Evolutionary conservation across 2,888 invertebrate species (phyloP).

Genomic region (Meliscaeva auricollis): DNA sequence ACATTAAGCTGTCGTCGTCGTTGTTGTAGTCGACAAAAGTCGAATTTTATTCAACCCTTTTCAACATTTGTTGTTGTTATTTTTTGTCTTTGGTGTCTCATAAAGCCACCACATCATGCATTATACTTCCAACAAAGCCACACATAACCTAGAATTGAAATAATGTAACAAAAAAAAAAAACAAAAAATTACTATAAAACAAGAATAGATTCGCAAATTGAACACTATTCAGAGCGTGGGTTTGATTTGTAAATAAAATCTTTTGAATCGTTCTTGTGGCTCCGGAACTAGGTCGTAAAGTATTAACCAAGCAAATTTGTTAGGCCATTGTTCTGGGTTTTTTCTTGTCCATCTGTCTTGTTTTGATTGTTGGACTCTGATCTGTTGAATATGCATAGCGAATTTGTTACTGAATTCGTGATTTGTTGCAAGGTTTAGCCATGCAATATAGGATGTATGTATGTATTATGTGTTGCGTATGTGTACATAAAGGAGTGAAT

Average conservation of each 20-base stretch:
- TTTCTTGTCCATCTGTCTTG: slow-evolving; percentile 68
- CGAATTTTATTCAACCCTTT: slow-evolving; percentile 25
- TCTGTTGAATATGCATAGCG: slow-evolving; percentile 44
- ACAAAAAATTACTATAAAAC: slow-evolving; percentile 1
- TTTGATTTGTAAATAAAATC: slow-evolving; percentile 39
- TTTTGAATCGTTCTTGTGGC: slow-evolving; percentile 46
- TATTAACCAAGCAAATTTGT: slow-evolving; percentile 60
- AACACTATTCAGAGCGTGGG: slow-evolving; percentile 61
- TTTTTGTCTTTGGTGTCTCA: background rate
- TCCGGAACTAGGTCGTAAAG: slow-evolving; percentile 66
- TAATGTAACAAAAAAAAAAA: background rate
- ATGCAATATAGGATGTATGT: background rate
- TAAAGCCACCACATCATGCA: slow-evolving; percentile 4
- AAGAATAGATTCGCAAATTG: slow-evolving; percentile 49
- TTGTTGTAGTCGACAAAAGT: background rate
- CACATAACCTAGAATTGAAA: slow-evolving; percentile 3
- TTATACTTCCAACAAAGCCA: slow-evolving; percentile 9
- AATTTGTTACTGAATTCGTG: slow-evolving; percentile 59
- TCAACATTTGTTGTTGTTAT: background rate
- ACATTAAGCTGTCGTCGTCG: slow-evolving; percentile 23
- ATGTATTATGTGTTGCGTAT: background rate
- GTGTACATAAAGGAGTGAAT: background rate
- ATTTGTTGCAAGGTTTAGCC: slow-evolving; percentile 44
- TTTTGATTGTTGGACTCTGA: slow-evolving; percentile 49
- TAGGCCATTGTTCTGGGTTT: slow-evolving; percentile 56